Conservation (phyloP, 2,888 invertebrate genomes). For the Sussaba pulchella region DNA sequence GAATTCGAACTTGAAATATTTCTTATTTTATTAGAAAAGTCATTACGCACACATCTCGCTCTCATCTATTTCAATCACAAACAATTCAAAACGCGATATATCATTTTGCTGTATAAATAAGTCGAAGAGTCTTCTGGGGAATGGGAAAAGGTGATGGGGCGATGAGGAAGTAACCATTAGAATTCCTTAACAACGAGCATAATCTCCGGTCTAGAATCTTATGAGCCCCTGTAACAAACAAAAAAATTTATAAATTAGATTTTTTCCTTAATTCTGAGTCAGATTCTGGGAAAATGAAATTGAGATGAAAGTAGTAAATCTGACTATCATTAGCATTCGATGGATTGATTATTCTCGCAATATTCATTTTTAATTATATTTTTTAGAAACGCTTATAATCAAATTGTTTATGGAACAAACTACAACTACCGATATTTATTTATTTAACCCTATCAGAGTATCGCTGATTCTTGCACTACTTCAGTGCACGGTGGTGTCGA, state of each 20-base stretch:
- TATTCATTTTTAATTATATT: neutral
- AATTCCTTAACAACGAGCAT: slow-evolving; percentile 72
- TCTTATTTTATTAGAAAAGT: slow-evolving; percentile 73
- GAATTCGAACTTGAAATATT: slow-evolving; percentile 56
- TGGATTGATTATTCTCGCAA: neutral
- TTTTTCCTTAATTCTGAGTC: neutral
- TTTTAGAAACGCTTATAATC: neutral
- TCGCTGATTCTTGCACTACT: too few species aligned
- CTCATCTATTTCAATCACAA: slow-evolving; percentile 71
- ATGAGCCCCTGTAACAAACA: slow-evolving; percentile 79
- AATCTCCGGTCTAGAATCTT: slow-evolving; percentile 68
- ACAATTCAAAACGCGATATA: slow-evolving; percentile 73
- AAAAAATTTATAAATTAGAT: slow-evolving; percentile 16
- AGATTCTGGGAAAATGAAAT: too few species aligned
- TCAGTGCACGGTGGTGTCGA: too few species aligned
- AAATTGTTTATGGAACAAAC: too few species aligned
- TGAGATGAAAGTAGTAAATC: neutral
- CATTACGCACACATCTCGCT: slow-evolving; percentile 72
- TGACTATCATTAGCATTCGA: neutral
- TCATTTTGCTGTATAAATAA: slow-evolving; percentile 78
- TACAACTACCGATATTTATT: too few species aligned
- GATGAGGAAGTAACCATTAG: slow-evolving; percentile 70
- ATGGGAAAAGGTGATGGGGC: slow-evolving; percentile 47
- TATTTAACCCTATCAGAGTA: too few species aligned
- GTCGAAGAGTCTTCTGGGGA: slow-evolving; percentile 53